Evolutionary conservation across 2,888 invertebrate genomes (phyloP).

Genomic region (Heteromyza rotundicornis): DNA sequence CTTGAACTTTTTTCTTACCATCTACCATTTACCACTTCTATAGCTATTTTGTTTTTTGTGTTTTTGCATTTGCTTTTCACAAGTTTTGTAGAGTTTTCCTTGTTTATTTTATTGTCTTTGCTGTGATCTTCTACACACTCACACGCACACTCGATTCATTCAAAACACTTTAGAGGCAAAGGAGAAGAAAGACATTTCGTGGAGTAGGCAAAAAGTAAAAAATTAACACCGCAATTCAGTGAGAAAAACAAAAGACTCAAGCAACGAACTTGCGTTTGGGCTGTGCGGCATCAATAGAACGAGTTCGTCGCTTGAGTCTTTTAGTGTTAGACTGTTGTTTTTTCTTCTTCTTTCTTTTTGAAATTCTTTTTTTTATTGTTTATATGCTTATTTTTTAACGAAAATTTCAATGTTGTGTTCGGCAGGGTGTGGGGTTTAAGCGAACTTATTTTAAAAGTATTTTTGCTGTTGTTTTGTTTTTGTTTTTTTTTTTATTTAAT

Average conservation of each 20-base stretch:
- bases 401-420: background rate
- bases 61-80: conserved; percentile 1
- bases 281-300: background rate
- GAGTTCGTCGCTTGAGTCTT: conserved; percentile 11
- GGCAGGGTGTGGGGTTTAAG: too few relatives aligned
- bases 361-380: background rate
- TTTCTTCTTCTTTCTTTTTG: background rate
- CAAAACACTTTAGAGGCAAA: background rate
- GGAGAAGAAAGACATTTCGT: background rate
- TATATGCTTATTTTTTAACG: background rate
- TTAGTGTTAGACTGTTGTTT: background rate
- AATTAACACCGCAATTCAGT: background rate
- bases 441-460: background rate
- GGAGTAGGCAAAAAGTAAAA: too few relatives aligned
- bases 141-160: too few relatives aligned
- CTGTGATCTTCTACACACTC: background rate
- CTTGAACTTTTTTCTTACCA: background rate
- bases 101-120: conserved; percentile 8
- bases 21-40: background rate
- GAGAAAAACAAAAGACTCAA: conserved; percentile 26
- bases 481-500: background rate
- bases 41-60: background rate
- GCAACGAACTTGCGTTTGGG: conserved; percentile 23
- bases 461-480: background rate
- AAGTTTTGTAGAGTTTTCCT: conserved; percentile 17